Evolutionary conservation across 2,888 invertebrate species (phyloP), one percentile per base, ranked within the genome.

Genomic region (Drosophila lutescens): DNA sequence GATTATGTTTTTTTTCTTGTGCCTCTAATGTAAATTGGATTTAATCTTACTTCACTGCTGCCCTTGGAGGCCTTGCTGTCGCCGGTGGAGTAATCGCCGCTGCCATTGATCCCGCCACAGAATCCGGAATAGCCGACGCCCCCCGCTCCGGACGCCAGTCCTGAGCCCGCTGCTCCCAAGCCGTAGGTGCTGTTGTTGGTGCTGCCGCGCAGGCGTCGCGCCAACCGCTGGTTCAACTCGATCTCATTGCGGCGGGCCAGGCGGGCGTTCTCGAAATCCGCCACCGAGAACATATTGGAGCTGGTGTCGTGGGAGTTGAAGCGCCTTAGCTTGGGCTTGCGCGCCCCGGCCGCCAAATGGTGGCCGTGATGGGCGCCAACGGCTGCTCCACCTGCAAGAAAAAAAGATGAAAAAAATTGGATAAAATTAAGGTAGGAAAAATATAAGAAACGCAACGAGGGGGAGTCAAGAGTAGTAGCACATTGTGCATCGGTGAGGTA

Each of bases 211-310:
- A 90, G 89, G 32, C 91, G 89, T 38, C 91, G 88, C 17, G 90
- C 90, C 74, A 91, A 67, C 9, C 92, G 87, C 71, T 92, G 91
- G 72, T 91, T 91, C 82, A 92, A 77, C 84, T 92, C 92, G 66
- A 91, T 91, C 83, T 92, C 92, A 71, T 92, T 92, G 47, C 92
- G 91, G 20, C 92, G 84, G 38, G 92, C 92, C 60, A 92, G 80
- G 41, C 92, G 90, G 43, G 92, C 92, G 80, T 92, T 92, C 80
- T 92, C 92, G 77, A 92, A 92, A 70, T 92, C 92, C 1, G 92
- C 91, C 50, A 92, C 92, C 43, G 92, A 92, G 87, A 92, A 92
- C 92, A 92, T 92, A 79, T 92, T 92, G 34, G 92, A 91, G 80
- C 92, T 92, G 13, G 91, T 92, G 59, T 92, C 92, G 76, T 92